A percentile compares a stretch with the other conserved stretches of the same genome.
Evolutionary conservation across 1,140 invertebrate species (phyloP).

Genomic region (Drosophila ohnishii): DNA sequence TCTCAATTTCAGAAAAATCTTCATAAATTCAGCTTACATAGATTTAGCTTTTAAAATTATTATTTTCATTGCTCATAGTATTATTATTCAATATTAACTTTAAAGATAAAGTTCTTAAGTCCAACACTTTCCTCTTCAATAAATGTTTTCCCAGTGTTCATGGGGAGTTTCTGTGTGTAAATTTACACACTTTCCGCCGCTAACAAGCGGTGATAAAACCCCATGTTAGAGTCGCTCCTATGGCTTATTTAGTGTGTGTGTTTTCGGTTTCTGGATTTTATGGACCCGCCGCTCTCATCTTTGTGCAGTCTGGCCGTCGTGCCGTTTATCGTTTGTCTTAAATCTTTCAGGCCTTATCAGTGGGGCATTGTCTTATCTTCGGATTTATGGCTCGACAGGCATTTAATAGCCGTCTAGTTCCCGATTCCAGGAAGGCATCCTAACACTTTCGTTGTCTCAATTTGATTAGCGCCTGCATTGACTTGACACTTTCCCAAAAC

Average conservation of each 20-base stretch:
- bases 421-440: constrained; percentile 58
- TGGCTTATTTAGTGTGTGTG: constrained; percentile 39
- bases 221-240: constrained; percentile 25
- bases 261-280: constrained; percentile 32
- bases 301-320: constrained; percentile 45
- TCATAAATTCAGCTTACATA: too few species aligned
- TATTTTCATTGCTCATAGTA: too few species aligned
- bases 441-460: constrained; percentile 74
- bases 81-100: not conserved
- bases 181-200: constrained; percentile 72
- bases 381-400: constrained; percentile 48
- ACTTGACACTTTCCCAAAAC: constrained; percentile 24
- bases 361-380: constrained; percentile 47
- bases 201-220: constrained; percentile 74
- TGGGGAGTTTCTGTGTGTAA: constrained; percentile 49
- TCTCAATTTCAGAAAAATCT: not conserved
- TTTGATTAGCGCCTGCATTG: constrained; percentile 54
- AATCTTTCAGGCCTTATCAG: constrained; percentile 60
- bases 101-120: not conserved
- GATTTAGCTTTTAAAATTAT: not conserved
- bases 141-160: constrained; percentile 2
- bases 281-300: constrained; percentile 35
- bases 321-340: constrained; percentile 55
- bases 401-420: constrained; percentile 35
- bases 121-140: too few species aligned